Conservation (phyloP, 2,888 invertebrate genomes). For the Lucinisca nassula region DNA sequence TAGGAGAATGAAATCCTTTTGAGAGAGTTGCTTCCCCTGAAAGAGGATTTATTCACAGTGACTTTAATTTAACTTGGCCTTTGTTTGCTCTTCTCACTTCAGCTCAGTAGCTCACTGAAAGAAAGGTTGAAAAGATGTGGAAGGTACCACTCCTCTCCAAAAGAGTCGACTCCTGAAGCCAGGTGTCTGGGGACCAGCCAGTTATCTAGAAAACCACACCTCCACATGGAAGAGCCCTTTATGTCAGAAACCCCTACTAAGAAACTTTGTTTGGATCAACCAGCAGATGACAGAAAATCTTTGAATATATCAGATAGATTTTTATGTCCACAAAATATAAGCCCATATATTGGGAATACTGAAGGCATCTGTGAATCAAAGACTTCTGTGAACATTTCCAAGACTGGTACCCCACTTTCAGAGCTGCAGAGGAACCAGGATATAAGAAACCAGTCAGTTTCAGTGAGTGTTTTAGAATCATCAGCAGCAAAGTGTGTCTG, state of each 20-base stretch:
- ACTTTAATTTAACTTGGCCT: too few species aligned
- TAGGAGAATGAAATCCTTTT: too few species aligned
- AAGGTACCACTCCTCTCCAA: constrained; percentile 78
- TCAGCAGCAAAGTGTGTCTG: too few species aligned
- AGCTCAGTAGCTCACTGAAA: constrained; percentile 79
- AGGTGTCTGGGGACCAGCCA: constrained; percentile 5
- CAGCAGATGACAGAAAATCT: too few species aligned
- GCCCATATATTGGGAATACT: background rate
- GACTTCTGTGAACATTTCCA: background rate
- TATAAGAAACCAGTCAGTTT: too few species aligned
- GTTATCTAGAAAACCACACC: too few species aligned
- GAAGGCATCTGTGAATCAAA: background rate
- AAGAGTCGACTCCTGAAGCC: background rate
- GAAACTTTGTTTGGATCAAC: background rate
- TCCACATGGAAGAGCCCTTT: too few species aligned
- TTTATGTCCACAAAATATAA: background rate
- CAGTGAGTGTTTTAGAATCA: too few species aligned
- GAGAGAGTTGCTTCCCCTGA: too few species aligned
- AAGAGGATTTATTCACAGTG: too few species aligned
- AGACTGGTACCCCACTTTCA: background rate
- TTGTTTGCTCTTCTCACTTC: too few species aligned
- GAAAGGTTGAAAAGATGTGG: constrained; percentile 81
- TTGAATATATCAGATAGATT: background rate
- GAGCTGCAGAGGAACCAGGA: background rate
- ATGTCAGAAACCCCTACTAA: background rate